Evolutionary conservation across 35 echinoderm and acorn worm genomes (phyloP), one percentile per base, ranked within the genome.

Genomic region (Ophioderma brevispina): DNA sequence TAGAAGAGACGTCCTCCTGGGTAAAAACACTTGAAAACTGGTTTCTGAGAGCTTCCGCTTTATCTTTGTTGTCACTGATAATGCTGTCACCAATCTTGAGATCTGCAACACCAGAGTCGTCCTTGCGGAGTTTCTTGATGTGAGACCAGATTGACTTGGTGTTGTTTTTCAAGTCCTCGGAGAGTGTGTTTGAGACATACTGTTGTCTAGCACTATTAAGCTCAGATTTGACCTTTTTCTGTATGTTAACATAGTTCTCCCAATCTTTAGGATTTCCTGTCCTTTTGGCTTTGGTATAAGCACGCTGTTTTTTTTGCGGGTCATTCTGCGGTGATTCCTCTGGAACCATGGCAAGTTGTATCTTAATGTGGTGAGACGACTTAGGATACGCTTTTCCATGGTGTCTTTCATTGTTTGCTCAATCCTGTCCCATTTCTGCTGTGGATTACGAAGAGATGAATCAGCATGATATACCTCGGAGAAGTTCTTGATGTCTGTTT

Each of bases 21-120:
- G 84, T 86, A 49, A 86, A 86, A 8, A 86, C 84, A 64, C 55
- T 75, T 13, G 55, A 33, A 76, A 86, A 86, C 31, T 76, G 84
- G 10, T 63, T 28, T 13, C 34, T 76, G 3, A 86, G 55, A 30
- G 59, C 15, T 25, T 86, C 84, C 21, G 43, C 81, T 84, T 84
- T 84, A 8, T 33, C 46, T 50, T 84, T 41, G 38, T 31, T 55
- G 43, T 84, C 81, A 36, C 50, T 86, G 23, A 85, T 36, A n/a
- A 55, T 25, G 1, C 11, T 49, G 17, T 63, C 39, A 33, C 31
- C 35, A 31, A 49, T 40, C 82, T 37, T 56, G 3, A 85, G 82
- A 32, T 49, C 18, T 85, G 42, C 82, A 75, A 86, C 64, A n/a
- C 84, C 84, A 3, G 17, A 13, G 1, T 86, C 50, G 35, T 76